Evolutionary conservation across 2,888 invertebrate species (phyloP), one percentile per base, ranked within the genome.

Genomic region (Caenorhabditis parvicauda): DNA sequence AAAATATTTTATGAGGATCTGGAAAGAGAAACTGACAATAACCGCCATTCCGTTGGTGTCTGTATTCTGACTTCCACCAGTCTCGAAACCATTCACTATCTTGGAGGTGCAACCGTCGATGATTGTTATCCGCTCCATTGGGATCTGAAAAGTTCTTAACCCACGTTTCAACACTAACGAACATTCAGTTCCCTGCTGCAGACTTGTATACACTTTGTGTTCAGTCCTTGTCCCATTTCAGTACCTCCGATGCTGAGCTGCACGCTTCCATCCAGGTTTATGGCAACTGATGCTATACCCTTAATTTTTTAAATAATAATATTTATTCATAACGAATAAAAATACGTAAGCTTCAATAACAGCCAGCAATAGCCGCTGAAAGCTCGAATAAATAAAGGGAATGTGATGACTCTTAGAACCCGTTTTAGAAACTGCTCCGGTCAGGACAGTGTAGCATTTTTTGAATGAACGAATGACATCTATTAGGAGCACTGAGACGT

Each of bases 191-290:
- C 86, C 62, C 88, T 85, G 42, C 90, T 89, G 3, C 91, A 90
- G 12, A 91, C 88, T 83, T 86, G 78, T 1, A 91, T 88, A 89
- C 92, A 91, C 85, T 95, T 95, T 0, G 91, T 93, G 81, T 93
- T 90, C 3, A 95, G 84, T 1, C 94, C 95, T 84, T 95, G 95
- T 0, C 95, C 95, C 89, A 95, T 94, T 86, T 95, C 95, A 0
- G 89, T 89, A 14, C 92, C 93, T 28, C 84, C 84, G 80, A 91
- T 91, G 0, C 89, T 87, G 21, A 94, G 74, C 9, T 92, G 84
- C 2, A 94, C 90, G 0, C 92, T 90, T 1, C 92, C 93, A 75
- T 86, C 86, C 21, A 85, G 84, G 79, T 93, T 92, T 9, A 92
- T 86, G 35, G 90, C 87, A 2, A 95, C 86, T 52, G 94, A 84